Conservation (phyloP, 2,888 invertebrate genomes). For the Eupithecia inturbata region DNA sequence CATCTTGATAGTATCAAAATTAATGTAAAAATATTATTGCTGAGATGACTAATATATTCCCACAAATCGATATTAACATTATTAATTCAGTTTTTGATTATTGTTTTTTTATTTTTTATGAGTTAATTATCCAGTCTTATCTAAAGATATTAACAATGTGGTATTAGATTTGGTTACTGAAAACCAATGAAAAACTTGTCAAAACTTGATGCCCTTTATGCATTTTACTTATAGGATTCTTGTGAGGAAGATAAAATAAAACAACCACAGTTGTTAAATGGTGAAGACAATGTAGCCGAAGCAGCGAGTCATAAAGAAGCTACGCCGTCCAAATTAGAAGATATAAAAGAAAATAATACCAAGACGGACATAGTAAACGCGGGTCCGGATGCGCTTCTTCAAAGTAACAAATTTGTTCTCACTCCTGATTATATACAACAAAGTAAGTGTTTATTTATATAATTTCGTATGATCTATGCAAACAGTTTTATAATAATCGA, state of each 20-base stretch:
- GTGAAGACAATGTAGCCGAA: slow-evolving; percentile 75
- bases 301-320: slow-evolving; percentile 72
- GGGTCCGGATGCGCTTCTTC: slow-evolving; percentile 56
- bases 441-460: slow-evolving; percentile 85
- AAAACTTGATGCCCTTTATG: slow-evolving; percentile 39
- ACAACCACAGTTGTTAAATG: slow-evolving; percentile 70
- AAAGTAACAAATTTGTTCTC: slow-evolving; percentile 88
- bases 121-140: slow-evolving; percentile 37
- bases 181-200: slow-evolving; percentile 17
- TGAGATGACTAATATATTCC: slow-evolving; percentile 77
- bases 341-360: slow-evolving; percentile 70
- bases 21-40: slow-evolving; percentile 47
- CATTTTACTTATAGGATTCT: slow-evolving; percentile 70
- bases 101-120: slow-evolving; percentile 54
- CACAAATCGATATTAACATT: slow-evolving; percentile 69
- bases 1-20: slow-evolving; percentile 29
- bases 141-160: slow-evolving; percentile 7
- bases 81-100: slow-evolving; percentile 58
- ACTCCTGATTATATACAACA: slow-evolving; percentile 97
- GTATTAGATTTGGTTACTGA: neutral
- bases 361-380: slow-evolving; percentile 74
- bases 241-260: slow-evolving; percentile 70
- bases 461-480: neutral
- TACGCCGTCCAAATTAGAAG: slow-evolving; percentile 71
- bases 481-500: neutral